phyloP scores from a whole-genome alignment of 1,140 invertebrate genomes.

The Battus philenor region DNA sequence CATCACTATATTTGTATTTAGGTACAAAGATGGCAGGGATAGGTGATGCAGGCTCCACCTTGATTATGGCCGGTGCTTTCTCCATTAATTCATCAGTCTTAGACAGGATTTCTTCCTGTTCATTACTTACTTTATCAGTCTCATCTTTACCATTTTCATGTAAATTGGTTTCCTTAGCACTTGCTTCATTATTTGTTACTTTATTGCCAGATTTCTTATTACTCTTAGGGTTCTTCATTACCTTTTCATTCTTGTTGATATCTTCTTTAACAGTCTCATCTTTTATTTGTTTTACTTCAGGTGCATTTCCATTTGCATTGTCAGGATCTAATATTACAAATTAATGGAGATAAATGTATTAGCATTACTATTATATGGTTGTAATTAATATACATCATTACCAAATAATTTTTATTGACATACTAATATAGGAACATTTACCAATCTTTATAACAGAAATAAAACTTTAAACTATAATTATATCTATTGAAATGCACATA shows the following conservation, averaged over 20 bases:
- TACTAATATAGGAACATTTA: too few relatives aligned
- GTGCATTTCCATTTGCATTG: conserved; percentile 56
- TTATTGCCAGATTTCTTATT: conserved; percentile 53
- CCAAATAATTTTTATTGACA: too few relatives aligned
- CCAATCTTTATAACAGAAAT: too few relatives aligned
- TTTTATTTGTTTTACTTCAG: conserved; percentile 38
- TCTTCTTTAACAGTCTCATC: conserved; percentile 53
- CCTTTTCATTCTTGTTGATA: conserved; percentile 61
- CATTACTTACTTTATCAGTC: conserved; percentile 64
- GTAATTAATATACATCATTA: too few relatives aligned
- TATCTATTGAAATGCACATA: too few relatives aligned
- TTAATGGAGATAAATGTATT: too few relatives aligned
- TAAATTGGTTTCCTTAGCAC: conserved; percentile 44
- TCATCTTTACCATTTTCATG: conserved; percentile 68
- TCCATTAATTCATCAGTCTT: conserved; percentile 28
- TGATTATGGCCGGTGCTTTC: not conserved
- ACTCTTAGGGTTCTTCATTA: conserved; percentile 55
- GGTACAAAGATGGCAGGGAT: conserved; percentile 36
- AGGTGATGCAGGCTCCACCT: conserved; percentile 18
- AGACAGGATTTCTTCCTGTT: conserved; percentile 33
- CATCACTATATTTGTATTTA: conserved; percentile 62
- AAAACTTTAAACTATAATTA: too few relatives aligned
- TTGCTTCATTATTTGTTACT: conserved; percentile 43
- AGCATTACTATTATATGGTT: too few relatives aligned
- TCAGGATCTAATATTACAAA: conserved; percentile 43